A percentile compares a stretch with the other conserved stretches of the same genome.
phyloP scores from a whole-genome alignment of 2,113 vertebrate genomes.

The Ginglymostoma cirratum region DNA sequence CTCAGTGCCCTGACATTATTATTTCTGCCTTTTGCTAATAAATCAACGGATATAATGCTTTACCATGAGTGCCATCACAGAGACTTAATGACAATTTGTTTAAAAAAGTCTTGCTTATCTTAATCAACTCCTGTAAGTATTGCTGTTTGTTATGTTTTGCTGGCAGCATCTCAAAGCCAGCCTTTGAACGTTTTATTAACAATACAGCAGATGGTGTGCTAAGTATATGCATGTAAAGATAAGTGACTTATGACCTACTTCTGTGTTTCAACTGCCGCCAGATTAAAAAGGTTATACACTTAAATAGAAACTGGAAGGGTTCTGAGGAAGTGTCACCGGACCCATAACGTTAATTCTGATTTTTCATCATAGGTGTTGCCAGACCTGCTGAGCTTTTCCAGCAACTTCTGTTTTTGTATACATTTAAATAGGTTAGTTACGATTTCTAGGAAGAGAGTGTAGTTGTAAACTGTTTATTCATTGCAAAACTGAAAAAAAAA shows the following conservation, averaged over 20 bases:
- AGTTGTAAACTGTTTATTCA: neutral
- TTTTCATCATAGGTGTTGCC: too few species aligned
- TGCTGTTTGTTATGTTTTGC: neutral
- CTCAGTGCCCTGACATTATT: neutral
- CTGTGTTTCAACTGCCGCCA: neutral
- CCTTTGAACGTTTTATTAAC: neutral
- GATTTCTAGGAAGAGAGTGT: too few species aligned
- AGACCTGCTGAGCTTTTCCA: too few species aligned
- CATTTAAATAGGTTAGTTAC: too few species aligned
- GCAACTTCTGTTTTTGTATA: too few species aligned
- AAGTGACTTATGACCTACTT: neutral
- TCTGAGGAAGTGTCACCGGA: neutral
- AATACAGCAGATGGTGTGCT: neutral
- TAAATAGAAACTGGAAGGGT: neutral
- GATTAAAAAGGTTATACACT: neutral
- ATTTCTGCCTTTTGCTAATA: neutral
- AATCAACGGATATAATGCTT: neutral
- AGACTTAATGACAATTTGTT: neutral
- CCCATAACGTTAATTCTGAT: too few species aligned
- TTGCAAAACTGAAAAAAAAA: neutral
- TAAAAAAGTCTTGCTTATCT: neutral
- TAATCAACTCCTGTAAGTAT: neutral
- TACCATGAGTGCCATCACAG: neutral
- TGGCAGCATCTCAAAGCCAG: neutral
- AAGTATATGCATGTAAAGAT: neutral